These are phyloP conservation scores for Hippasteria phrygiana DNA, from an alignment of 53 echinoderm and acorn worm genomes.

Conservation along the genomic window DNA sequence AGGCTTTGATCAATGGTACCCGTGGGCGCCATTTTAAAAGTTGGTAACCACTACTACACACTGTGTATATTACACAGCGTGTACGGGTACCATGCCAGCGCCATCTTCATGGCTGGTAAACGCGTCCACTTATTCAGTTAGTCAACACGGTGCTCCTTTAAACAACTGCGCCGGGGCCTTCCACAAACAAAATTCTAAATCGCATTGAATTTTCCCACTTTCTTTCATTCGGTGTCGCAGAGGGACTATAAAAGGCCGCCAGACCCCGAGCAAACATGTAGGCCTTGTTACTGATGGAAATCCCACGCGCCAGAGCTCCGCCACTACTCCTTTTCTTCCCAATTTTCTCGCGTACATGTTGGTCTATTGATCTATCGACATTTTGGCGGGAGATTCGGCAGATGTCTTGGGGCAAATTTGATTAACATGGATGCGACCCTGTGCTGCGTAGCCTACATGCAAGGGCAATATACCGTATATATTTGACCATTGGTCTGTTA, in stretches of 20 bases:
- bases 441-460: not conserved
- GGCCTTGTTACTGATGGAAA: not conserved
- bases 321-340: not conserved
- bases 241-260: not conserved
- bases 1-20: no score
- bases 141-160: not conserved
- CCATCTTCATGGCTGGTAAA: not conserved
- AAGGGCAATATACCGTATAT: not conserved
- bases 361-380: constrained; percentile 54
- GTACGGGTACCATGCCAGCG: not conserved
- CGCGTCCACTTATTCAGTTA: not conserved
- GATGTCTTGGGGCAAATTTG: constrained; percentile 53
- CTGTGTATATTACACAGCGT: not conserved
- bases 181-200: not conserved
- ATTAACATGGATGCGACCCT: constrained; percentile 18
- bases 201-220: not conserved
- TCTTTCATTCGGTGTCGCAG: not conserved
- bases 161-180: not conserved
- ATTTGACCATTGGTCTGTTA: not conserved
- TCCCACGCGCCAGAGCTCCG: not conserved
- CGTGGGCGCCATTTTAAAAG: not conserved
- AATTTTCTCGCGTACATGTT: constrained; percentile 13
- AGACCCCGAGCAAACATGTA: not conserved
- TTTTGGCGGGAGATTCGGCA: constrained; percentile 39
- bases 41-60: not conserved